Conservation (phyloP, 2,113 vertebrate species). For the Phylloscopus trochilus region DNA sequence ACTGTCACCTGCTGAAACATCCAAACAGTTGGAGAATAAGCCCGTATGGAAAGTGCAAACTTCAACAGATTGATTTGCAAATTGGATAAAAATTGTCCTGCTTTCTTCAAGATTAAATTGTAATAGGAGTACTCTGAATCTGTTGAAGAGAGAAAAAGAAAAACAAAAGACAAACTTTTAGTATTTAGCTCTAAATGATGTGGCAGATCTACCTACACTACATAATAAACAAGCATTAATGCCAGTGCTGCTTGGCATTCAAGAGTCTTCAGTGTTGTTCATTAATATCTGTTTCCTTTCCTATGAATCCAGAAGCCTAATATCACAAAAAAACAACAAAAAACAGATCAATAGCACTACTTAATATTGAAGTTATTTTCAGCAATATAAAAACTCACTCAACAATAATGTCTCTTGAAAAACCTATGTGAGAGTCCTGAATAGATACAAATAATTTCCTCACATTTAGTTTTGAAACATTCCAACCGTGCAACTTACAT, state of each 20-base stretch:
- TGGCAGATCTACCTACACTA: not conserved
- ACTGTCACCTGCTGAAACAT: conserved; percentile 90
- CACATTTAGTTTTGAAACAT: not conserved
- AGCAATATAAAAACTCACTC: not conserved
- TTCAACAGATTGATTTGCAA: conserved; percentile 88
- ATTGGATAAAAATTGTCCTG: conserved; percentile 91
- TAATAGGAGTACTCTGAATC: conserved; percentile 91
- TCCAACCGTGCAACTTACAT: not conserved
- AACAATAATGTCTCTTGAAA: not conserved
- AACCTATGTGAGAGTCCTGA: not conserved
- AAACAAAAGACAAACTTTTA: not conserved
- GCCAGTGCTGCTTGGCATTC: not conserved
- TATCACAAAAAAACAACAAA: not conserved
- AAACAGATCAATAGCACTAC: not conserved
- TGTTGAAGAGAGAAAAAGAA: conserved; percentile 35
- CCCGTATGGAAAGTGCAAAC: conserved; percentile 86
- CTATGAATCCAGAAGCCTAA: not conserved
- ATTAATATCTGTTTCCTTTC: not conserved
- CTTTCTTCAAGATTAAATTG: conserved; percentile 93
- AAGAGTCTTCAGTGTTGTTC: not conserved
- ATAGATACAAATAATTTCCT: not conserved
- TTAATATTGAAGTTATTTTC: not conserved
- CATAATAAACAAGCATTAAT: not conserved
- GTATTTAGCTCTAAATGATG: not conserved
- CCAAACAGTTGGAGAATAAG: conserved; percentile 87